Evolutionary conservation across 2,113 vertebrate genomes (phyloP).

Genomic region (Dipodomys ordii): DNA sequence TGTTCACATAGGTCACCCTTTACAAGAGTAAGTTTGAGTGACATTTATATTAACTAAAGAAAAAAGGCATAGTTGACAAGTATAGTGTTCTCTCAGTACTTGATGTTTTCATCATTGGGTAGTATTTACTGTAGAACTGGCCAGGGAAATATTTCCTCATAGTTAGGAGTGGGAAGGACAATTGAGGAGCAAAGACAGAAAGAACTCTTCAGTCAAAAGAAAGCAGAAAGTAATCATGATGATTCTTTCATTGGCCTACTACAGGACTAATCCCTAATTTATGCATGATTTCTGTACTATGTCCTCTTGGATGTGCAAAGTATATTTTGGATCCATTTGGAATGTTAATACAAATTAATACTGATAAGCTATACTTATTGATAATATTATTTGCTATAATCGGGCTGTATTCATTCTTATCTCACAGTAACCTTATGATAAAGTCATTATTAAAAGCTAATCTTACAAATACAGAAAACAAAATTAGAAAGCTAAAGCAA

Average conservation of each 20-base stretch:
- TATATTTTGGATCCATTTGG: background rate
- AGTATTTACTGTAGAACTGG: background rate
- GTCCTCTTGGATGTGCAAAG: background rate
- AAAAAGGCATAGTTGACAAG: background rate
- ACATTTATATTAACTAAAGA: background rate
- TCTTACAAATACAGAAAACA: constrained; percentile 20
- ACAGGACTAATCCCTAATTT: background rate
- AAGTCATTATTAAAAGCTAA: background rate
- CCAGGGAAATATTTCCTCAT: background rate
- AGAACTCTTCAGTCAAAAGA: background rate
- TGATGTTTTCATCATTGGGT: background rate
- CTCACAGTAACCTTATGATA: background rate
- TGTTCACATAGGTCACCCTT: background rate
- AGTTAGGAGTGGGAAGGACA: background rate
- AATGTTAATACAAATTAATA: background rate
- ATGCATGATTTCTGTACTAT: background rate
- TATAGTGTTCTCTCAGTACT: background rate
- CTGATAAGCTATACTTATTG: background rate
- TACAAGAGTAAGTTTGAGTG: background rate
- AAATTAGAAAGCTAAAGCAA: background rate
- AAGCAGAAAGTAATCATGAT: background rate
- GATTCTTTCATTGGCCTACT: background rate
- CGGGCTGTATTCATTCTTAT: background rate
- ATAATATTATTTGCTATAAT: constrained; percentile 1
- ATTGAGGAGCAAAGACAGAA: background rate